phyloP scores from a whole-genome alignment of 2,888 invertebrate genomes.

The Ennomos fuscantarius region DNA sequence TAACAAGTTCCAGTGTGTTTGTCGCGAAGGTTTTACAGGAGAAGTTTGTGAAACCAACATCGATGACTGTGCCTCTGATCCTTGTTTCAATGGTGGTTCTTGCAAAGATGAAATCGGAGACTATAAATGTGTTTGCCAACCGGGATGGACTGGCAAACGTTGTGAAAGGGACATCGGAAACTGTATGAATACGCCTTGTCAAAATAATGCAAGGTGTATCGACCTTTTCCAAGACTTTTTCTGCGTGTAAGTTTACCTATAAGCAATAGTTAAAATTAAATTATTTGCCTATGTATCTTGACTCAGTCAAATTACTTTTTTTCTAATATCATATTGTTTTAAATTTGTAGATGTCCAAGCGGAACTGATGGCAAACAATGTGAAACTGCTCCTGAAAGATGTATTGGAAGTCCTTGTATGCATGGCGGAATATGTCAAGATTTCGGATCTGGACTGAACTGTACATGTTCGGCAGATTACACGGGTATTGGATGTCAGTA shows the following conservation, averaged over 20 bases:
- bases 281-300: too few relatives aligned
- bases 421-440: conserved; percentile 98
- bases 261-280: neutral
- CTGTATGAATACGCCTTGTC: conserved; percentile 94
- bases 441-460: conserved; percentile 97
- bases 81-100: conserved; percentile 95
- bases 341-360: conserved; percentile 90
- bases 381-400: conserved; percentile 97
- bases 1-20: conserved; percentile 94
- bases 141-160: conserved; percentile 94
- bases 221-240: conserved; percentile 96
- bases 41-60: conserved; percentile 93
- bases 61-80: conserved; percentile 93
- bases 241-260: conserved; percentile 90
- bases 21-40: conserved; percentile 95
- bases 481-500: conserved; percentile 96
- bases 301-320: too few relatives aligned
- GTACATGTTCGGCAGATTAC: conserved; percentile 94
- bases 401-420: conserved; percentile 97
- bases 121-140: conserved; percentile 92
- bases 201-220: conserved; percentile 96
- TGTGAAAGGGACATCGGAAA: conserved; percentile 96
- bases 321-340: too few relatives aligned
- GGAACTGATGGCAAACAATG: conserved; percentile 99
- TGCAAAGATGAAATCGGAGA: conserved; percentile 94